Evolutionary conservation across 2,888 invertebrate species (phyloP).

Genomic region (Drosophila colorata): DNA sequence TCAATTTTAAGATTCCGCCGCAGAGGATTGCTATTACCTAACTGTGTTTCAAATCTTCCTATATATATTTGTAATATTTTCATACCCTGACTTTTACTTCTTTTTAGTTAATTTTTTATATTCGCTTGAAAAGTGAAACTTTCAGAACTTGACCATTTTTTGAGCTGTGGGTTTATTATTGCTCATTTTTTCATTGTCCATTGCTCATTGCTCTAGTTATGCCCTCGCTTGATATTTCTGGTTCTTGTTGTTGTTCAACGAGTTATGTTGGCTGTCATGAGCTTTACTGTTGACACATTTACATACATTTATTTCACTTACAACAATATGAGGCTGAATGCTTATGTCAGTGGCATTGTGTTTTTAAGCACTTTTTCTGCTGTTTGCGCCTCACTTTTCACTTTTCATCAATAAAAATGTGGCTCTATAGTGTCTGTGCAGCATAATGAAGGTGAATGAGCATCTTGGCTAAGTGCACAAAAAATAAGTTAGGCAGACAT

Average conservation of each 20-base stretch:
- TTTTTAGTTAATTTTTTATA: neutral
- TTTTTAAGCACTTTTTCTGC: conserved; percentile 14
- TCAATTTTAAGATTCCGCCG: no score
- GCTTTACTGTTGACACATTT: conserved; percentile 66
- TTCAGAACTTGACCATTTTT: conserved; percentile 56
- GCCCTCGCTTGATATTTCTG: conserved; percentile 20
- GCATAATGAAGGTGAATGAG: conserved; percentile 31
- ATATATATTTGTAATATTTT: conserved; percentile 22
- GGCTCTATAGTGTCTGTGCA: conserved; percentile 24
- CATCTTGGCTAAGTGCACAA: conserved; percentile 14
- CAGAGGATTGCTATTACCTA: neutral
- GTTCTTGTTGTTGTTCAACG: conserved; percentile 51
- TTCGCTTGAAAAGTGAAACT: conserved; percentile 68
- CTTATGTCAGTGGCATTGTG: conserved; percentile 43
- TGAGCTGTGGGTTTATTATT: conserved; percentile 47
- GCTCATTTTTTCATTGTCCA: conserved; percentile 67
- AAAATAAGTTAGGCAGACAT: neutral
- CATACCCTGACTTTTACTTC: conserved; percentile 4
- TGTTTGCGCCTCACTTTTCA: conserved; percentile 48
- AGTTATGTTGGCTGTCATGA: conserved; percentile 59
- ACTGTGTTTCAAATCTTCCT: neutral
- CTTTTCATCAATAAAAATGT: conserved; percentile 69
- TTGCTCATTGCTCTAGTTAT: conserved; percentile 69
- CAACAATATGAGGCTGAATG: conserved; percentile 37
- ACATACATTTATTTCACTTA: conserved; percentile 67